Percentiles rank a stretch among this genome's conserved stretches.
Evolutionary conservation across 2,888 invertebrate species (phyloP).

Genomic region (Metallyticus violacea): DNA sequence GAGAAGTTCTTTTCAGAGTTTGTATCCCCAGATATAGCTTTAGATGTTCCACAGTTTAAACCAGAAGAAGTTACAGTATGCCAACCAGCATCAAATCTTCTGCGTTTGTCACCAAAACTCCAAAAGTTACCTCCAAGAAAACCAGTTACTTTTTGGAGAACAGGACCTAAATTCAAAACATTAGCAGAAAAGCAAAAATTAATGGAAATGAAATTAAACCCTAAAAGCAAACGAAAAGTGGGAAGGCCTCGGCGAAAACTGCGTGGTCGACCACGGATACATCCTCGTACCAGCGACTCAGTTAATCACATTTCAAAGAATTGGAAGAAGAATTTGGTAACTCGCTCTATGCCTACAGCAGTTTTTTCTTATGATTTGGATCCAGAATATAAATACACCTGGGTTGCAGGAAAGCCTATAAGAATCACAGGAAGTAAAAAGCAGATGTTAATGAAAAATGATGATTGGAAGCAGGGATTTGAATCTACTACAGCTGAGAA

Average conservation of each 20-base stretch:
- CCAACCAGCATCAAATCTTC: not conserved
- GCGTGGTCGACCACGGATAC: not conserved
- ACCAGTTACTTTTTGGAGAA: not conserved
- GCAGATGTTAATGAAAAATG: not conserved
- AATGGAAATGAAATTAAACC: not conserved
- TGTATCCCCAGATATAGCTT: not conserved
- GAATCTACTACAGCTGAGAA: not conserved
- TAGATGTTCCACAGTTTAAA: not conserved
- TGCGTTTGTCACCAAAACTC: not conserved
- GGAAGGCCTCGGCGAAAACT: not conserved
- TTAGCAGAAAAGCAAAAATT: not conserved
- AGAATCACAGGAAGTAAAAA: slow-evolving; percentile 5
- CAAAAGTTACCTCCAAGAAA: not conserved
- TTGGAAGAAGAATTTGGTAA: not conserved
- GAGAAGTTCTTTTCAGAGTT: not conserved
- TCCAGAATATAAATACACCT: slow-evolving; percentile 16
- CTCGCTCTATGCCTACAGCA: not conserved
- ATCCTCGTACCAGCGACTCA: not conserved
- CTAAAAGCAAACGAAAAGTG: not conserved
- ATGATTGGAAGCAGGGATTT: not conserved
- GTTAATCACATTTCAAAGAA: not conserved
- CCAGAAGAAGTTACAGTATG: not conserved
- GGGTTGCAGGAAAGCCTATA: slow-evolving; percentile 12
- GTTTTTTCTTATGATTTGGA: not conserved
- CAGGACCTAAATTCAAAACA: not conserved